Conservation (phyloP, 2,797 vertebrate genomes). For the Dicrostonyx torquatus region DNA sequence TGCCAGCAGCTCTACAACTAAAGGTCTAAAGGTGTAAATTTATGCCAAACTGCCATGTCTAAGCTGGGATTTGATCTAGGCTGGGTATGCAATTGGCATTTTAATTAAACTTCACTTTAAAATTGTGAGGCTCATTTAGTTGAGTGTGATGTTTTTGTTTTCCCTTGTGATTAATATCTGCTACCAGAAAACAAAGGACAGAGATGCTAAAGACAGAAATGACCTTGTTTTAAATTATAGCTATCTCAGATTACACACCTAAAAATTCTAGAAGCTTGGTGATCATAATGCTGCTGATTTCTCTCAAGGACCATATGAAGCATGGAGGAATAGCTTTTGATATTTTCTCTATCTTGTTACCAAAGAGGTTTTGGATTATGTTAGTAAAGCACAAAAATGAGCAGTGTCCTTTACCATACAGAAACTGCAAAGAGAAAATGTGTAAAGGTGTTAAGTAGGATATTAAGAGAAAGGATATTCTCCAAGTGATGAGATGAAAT, state of each 20-base stretch:
- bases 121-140: not conserved
- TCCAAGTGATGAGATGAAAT: not conserved
- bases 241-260: not conserved
- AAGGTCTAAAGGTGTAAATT: too few species aligned
- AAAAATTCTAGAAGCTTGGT: not conserved
- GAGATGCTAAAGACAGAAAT: not conserved
- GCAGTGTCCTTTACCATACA: not conserved
- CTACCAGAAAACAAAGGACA: not conserved
- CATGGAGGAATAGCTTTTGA: not conserved
- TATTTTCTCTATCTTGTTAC: not conserved
- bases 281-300: not conserved
- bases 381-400: conserved; percentile 1
- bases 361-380: not conserved
- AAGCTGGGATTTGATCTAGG: not conserved
- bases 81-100: not conserved
- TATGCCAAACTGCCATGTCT: not conserved
- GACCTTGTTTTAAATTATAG: not conserved
- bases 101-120: not conserved
- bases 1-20: not conserved
- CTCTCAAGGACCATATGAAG: not conserved
- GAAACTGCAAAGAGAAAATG: not conserved
- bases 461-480: not conserved
- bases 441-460: not conserved
- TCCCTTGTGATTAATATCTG: not conserved
- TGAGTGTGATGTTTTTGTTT: not conserved